Evolutionary conservation across 2,797 vertebrate species (phyloP).

Genomic region (Odontamblyopus rebecca): DNA sequence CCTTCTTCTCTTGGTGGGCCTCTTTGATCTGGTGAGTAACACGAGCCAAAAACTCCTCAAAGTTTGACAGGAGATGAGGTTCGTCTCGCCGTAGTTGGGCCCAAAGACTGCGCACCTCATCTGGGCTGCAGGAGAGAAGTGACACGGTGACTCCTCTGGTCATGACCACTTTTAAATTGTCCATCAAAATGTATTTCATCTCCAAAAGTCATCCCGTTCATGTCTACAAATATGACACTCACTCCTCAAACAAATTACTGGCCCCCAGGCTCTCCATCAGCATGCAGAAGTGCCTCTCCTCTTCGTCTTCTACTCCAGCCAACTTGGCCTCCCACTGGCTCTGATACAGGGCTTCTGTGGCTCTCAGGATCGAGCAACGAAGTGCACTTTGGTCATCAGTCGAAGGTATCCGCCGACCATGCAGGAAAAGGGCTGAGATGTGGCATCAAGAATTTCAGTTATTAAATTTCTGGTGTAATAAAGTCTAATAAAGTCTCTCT

Average conservation of each 20-base stretch:
- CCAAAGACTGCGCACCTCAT: slow-evolving; percentile 86
- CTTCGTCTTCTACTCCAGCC: slow-evolving; percentile 75
- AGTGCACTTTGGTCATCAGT: slow-evolving; percentile 58
- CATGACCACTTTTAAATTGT: not conserved
- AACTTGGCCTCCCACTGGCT: slow-evolving; percentile 69
- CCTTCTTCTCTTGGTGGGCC: slow-evolving; percentile 85
- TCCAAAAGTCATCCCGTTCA: not conserved
- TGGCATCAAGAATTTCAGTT: not conserved
- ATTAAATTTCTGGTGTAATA: not conserved
- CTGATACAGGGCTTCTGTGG: slow-evolving; percentile 75
- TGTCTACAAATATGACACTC: slow-evolving; percentile 51
- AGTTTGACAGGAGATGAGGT: slow-evolving; percentile 86
- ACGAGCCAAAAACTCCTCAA: slow-evolving; percentile 88
- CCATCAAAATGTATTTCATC: not conserved
- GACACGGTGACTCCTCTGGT: not conserved
- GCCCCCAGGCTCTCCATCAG: slow-evolving; percentile 87
- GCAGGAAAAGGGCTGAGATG: slow-evolving; percentile 84
- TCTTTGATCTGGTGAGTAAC: slow-evolving; percentile 88
- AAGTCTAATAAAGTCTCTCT: not conserved
- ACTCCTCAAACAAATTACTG: slow-evolving; percentile 87
- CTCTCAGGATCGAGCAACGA: slow-evolving; percentile 26
- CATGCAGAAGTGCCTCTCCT: slow-evolving; percentile 85
- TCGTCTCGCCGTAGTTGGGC: slow-evolving; percentile 84
- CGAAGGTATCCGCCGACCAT: slow-evolving; percentile 73
- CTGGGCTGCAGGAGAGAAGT: slow-evolving; percentile 71